Conservation (phyloP, 2,113 vertebrate genomes). For the Cinclus cinclus region DNA sequence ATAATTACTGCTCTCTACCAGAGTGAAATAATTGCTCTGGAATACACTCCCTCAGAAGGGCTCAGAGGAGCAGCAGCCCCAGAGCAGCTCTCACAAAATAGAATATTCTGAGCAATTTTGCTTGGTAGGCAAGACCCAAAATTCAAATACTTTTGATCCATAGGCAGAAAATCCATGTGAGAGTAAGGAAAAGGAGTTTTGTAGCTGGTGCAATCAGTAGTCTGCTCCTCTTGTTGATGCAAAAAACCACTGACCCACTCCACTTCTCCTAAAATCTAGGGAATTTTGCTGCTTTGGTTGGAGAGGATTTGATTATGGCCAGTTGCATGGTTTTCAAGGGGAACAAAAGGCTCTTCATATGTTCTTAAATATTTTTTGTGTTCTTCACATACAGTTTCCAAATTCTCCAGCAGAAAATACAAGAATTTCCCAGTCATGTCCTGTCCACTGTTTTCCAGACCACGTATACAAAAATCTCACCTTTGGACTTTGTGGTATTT, state of each 20-base stretch:
- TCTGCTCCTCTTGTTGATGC: background rate
- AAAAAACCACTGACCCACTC: background rate
- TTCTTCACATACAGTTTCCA: background rate
- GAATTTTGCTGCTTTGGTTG: background rate
- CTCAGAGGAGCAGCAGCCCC: background rate
- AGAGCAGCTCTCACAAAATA: background rate
- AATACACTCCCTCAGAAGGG: background rate
- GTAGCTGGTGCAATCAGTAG: background rate
- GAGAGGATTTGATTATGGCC: background rate
- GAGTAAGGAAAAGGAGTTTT: background rate
- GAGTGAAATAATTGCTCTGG: background rate
- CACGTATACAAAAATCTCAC: fast-evolving
- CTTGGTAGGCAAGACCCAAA: background rate
- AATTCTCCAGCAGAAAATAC: background rate
- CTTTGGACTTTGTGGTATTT: background rate
- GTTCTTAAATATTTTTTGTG: background rate
- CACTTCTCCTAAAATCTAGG: background rate
- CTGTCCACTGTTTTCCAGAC: fast-evolving
- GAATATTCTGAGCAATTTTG: background rate
- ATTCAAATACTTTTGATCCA: background rate
- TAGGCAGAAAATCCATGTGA: background rate
- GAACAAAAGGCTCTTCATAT: background rate
- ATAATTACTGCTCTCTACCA: background rate
- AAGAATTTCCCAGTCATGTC: background rate
- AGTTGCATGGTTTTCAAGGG: background rate